Conservation (phyloP, 2,113 vertebrate species). For the Glaucidium brasilianum region DNA sequence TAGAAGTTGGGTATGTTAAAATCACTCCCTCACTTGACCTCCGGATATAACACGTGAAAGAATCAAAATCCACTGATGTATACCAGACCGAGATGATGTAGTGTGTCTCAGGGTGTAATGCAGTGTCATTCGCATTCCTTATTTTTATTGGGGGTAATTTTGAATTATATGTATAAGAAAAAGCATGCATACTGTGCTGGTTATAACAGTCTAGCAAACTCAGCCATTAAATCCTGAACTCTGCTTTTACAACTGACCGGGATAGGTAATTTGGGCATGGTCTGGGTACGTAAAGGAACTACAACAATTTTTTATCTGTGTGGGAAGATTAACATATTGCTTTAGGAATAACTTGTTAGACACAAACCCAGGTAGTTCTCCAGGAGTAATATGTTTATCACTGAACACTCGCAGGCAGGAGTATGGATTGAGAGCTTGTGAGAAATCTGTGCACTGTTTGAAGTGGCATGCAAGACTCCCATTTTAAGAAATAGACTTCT, state of each 20-base stretch:
- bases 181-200: not conserved
- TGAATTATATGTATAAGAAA: not conserved
- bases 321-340: not conserved
- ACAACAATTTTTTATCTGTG: not conserved
- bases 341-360: not conserved
- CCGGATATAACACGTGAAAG: not conserved
- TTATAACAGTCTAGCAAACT: not conserved
- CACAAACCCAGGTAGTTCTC: not conserved
- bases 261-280: not conserved
- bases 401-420: not conserved
- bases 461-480: not conserved
- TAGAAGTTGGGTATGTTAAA: conserved; percentile 8
- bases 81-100: not conserved
- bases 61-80: conserved; percentile 27
- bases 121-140: not conserved
- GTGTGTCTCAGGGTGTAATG: not conserved
- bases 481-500: not conserved
- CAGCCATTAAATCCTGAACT: not conserved
- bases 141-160: not conserved
- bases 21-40: conserved; percentile 16
- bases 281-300: not conserved
- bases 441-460: not conserved
- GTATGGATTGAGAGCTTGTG: not conserved
- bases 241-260: not conserved
- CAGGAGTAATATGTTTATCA: not conserved